Conservation (phyloP, 2,888 invertebrate species). For the Gastrophysa polygoni region DNA sequence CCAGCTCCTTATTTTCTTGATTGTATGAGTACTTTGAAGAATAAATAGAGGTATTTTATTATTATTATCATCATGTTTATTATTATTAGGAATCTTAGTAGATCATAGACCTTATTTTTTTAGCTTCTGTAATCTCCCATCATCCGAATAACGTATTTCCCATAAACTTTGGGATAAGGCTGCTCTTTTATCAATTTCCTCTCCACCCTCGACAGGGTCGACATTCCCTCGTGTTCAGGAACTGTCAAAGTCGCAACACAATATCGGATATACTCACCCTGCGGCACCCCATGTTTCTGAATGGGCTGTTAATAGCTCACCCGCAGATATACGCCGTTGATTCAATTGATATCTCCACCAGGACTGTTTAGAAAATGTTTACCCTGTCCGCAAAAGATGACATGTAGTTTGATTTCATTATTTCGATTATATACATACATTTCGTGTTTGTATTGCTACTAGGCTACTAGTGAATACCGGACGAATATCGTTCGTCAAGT, state of each 20-base stretch:
- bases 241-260: slow-evolving; percentile 20
- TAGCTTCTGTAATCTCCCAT: background rate
- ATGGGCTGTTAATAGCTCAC: slow-evolving; percentile 46
- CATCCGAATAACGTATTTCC: background rate
- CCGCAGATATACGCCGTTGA: slow-evolving; percentile 42
- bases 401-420: slow-evolving; percentile 20
- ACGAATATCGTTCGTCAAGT: too few relatives aligned
- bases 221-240: slow-evolving; percentile 20
- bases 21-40: too few relatives aligned
- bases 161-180: background rate
- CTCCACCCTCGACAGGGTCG: background rate
- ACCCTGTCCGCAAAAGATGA: slow-evolving; percentile 25
- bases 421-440: slow-evolving; percentile 7
- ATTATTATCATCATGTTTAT: too few relatives aligned
- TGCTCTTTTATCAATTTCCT: background rate
- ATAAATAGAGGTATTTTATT: too few relatives aligned
- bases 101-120: too few relatives aligned
- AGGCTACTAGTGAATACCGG: too few relatives aligned
- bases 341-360: slow-evolving; percentile 36
- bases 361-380: slow-evolving; percentile 31
- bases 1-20: too few relatives aligned
- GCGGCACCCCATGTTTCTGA: slow-evolving; percentile 34
- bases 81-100: too few relatives aligned
- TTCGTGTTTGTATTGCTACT: background rate
- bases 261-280: slow-evolving; percentile 16